Evolutionary conservation across 35 echinoderm and acorn worm genomes (phyloP), one percentile per base, ranked within the genome.

Genomic region (Acanthaster planci): DNA sequence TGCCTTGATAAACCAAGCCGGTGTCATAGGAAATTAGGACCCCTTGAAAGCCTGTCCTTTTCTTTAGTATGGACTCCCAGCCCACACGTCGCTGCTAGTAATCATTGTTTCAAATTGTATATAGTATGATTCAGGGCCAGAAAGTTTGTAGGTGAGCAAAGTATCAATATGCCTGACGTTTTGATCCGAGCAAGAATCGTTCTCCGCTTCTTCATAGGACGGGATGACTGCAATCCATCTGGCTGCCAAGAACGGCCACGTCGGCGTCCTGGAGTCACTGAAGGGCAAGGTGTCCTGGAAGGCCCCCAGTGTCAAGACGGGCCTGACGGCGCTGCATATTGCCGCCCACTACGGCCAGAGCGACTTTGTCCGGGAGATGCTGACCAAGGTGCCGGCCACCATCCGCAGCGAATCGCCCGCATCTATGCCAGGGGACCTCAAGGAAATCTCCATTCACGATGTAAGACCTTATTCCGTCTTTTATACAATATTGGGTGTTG

Each of bases 141-240:
- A n/a, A n/a, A n/a, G n/a, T n/a, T n/a, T n/a, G n/a, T n/a, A n/a
- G n/a, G n/a, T n/a, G n/a, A n/a, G n/a, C n/a, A n/a, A n/a, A n/a
- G n/a, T n/a, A n/a, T n/a, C n/a, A n/a, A n/a, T n/a, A n/a, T n/a
- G n/a, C n/a, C n/a, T n/a, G n/a, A n/a, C n/a, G n/a, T n/a, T n/a
- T n/a, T n/a, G n/a, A n/a, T n/a, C n/a, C n/a, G n/a, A n/a, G n/a
- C n/a, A n/a, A n/a, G n/a, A n/a, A n/a, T n/a, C n/a, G n/a, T 47
- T 47, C 12, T 47, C 4, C 42, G 42, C 4, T 47, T 47, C 18
- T 64, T 38, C 38, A 0, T 38, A 98, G 95, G 95, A 98, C 91
- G 95, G 95, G 19, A 87, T 98, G 90, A 98, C 95, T 53, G 95
- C 92, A 0, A 98, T 98, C 64, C 95, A 98, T 52, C 84, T 98